Evolutionary conservation across 1,140 invertebrate species (phyloP).

Genomic region (Drosophila sulfurigaster): DNA sequence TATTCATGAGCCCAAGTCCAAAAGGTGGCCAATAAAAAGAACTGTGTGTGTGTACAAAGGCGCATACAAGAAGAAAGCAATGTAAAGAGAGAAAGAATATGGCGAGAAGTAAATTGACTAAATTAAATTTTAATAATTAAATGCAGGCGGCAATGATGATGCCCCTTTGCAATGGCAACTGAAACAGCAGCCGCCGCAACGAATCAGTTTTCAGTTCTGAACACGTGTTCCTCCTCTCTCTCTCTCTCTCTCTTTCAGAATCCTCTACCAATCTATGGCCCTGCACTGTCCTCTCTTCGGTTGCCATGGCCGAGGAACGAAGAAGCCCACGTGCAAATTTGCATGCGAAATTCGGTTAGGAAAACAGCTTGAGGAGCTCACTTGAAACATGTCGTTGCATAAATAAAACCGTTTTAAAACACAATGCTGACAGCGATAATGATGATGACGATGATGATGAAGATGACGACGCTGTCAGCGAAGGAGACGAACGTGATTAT

Average conservation of each 20-base stretch:
- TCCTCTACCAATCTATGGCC: too few species aligned
- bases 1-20: constrained; percentile 46
- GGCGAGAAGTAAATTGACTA: constrained; percentile 64
- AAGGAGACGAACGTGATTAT: constrained; percentile 33
- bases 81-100: not conserved
- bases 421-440: constrained; percentile 47
- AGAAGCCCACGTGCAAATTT: constrained; percentile 74
- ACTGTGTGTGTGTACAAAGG: constrained; percentile 3
- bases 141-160: constrained; percentile 50
- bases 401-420: constrained; percentile 77
- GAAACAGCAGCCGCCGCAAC: constrained; percentile 23
- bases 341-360: constrained; percentile 80
- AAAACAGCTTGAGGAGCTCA: constrained; percentile 62
- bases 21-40: constrained; percentile 46
- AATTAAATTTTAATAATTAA: constrained; percentile 84
- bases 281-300: not conserved
- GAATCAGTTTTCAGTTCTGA: constrained; percentile 8
- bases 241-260: too few species aligned
- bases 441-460: constrained; percentile 21
- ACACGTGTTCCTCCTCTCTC: too few species aligned
- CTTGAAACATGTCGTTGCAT: constrained; percentile 77
- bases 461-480: not conserved
- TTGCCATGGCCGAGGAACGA: not conserved
- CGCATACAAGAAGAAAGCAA: constrained; percentile 4
- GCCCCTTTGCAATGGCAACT: constrained; percentile 2